Base-by-base conservation (phyloP, 2,113 vertebrate species). In the Pachyramphus minor region DNA sequence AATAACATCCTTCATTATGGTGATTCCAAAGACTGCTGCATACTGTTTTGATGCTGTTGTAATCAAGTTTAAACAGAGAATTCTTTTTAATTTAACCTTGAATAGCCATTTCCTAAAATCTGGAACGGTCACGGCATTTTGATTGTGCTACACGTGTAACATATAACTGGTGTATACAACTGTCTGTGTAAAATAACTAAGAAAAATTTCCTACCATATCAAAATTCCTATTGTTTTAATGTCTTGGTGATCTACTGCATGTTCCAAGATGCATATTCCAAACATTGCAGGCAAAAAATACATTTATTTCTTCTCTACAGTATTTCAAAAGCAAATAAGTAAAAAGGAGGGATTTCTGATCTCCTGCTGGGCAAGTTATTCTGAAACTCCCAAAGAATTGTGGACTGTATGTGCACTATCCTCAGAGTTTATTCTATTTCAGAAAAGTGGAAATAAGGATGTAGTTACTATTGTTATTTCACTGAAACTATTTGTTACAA, bases 101-200 rank as follows among this genome's bases (percentile, higher is more conserved):
- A 28, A 9, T 12, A 56, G 1, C 1, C 1, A 16, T 7, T 58
- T 77, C 42, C 17, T 27, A 67, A 74, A 71, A 84, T 63, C 33
- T 52, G 27, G 11, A n/a, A 66, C 0, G 6, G 4, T 16, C 12
- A 22, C 8, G 25, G 17, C 5, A 66, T 69, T 94, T 87, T 64
- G 4, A 17, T 41, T 37, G 7, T 49, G 22, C 3, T 44, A 41
- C 2, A 1, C 4, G 14, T n/a, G 22, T 56, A n/a, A 19, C 19
- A 35, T 35, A n/a, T n/a, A 58, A 58, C 21, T 58, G 33, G 33
- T 59, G 11, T 18, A 50, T n/a, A 31, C 6, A 49, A n/a, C 3
- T 11, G 6, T 49, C 14, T 23, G 10, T 41, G 28, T 31, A 39
- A 59, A 82, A 62, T 47, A 83, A 56, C 17, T 21, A 41, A 55